A percentile compares a stretch with the other conserved stretches of the same genome.
Conservation (phyloP, 2,888 invertebrate genomes). For the Noctua pronuba region DNA sequence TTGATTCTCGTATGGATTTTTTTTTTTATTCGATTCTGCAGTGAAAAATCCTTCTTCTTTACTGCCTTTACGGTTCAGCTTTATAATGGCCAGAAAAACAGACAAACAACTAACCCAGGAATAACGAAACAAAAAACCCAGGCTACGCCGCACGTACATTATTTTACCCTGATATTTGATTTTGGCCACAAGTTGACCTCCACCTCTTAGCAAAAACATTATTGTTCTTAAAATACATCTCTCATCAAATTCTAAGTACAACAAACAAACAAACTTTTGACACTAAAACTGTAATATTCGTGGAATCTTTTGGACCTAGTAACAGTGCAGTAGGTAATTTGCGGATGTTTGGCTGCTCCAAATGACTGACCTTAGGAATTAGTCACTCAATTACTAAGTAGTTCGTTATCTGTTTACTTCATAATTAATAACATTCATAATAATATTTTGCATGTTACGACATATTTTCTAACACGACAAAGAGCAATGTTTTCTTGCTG, state of each 20-base stretch:
- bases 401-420: constrained; percentile 46
- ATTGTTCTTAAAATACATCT: no score
- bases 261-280: not conserved
- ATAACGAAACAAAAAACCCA: no score
- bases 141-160: no score
- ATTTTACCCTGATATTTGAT: no score
- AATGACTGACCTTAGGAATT: constrained; percentile 34
- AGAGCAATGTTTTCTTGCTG: no score
- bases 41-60: no score
- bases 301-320: constrained; percentile 25
- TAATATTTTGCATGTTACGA: constrained; percentile 30
- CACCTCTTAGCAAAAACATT: not conserved
- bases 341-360: constrained; percentile 46
- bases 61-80: no score
- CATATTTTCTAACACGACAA: constrained; percentile 27
- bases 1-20: no score
- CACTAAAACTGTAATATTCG: not conserved
- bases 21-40: no score
- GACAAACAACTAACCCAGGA: no score
- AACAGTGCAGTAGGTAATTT: constrained; percentile 11
- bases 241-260: no score
- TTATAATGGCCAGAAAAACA: no score
- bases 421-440: not conserved
- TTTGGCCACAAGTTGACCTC: not conserved
- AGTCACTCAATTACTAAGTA: constrained; percentile 29